Evolutionary conservation across 1,140 invertebrate species (phyloP).

Genomic region (Armadillidium nasatum): DNA sequence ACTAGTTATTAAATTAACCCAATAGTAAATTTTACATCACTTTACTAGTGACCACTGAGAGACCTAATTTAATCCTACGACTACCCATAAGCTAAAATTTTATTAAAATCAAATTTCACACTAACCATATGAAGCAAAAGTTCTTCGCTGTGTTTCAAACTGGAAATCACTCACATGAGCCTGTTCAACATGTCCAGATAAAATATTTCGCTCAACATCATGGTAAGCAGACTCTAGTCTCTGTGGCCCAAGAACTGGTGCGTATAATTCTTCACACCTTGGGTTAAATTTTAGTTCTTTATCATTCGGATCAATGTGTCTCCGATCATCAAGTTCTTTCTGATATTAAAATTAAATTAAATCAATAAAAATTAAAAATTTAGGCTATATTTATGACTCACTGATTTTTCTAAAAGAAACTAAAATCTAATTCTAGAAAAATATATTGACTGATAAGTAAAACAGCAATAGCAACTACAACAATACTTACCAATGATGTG

Average conservation of each 20-base stretch:
- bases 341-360: slow-evolving; percentile 30
- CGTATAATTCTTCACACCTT: slow-evolving; percentile 91
- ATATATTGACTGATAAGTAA: neutral
- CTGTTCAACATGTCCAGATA: slow-evolving; percentile 90
- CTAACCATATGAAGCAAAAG: slow-evolving; percentile 83
- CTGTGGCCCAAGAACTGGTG: slow-evolving; percentile 82
- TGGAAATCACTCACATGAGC: slow-evolving; percentile 95
- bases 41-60: too few species aligned
- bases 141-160: slow-evolving; percentile 95
- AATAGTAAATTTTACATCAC: too few species aligned
- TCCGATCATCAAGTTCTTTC: slow-evolving; percentile 41
- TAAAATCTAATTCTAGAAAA: neutral
- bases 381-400: neutral
- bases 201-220: slow-evolving; percentile 78
- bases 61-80: too few species aligned
- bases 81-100: too few species aligned
- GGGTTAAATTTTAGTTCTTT: slow-evolving; percentile 86
- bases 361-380: neutral
- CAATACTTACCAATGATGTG: slow-evolving; percentile 37
- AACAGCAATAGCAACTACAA: neutral
- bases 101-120: too few species aligned
- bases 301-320: slow-evolving; percentile 65
- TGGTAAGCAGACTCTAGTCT: slow-evolving; percentile 89
- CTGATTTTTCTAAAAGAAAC: neutral
- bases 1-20: too few species aligned